These are phyloP conservation scores for Alloscopus bannaensis DNA, from an alignment of 2,888 invertebrate species.

Conservation along the genomic window DNA sequence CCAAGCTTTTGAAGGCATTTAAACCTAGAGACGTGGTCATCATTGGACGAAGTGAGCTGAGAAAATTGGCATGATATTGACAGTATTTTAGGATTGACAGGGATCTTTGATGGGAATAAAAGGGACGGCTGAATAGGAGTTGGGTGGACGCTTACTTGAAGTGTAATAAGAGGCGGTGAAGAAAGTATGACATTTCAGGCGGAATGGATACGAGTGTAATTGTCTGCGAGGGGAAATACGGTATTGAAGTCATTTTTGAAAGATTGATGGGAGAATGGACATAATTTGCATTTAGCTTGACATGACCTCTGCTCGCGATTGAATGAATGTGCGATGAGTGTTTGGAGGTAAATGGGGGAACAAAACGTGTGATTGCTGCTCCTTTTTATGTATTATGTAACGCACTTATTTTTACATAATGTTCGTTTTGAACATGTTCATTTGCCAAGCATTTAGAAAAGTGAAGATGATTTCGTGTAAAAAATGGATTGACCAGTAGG, in stretches of 20 bases:
- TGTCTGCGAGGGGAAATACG: conserved; percentile 12
- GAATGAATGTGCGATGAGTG: background rate
- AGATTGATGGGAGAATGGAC: conserved; percentile 47
- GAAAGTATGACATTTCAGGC: background rate
- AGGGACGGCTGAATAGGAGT: background rate
- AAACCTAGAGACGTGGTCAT: too few species aligned
- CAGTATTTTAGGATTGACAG: conserved; percentile 10
- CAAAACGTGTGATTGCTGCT: too few species aligned
- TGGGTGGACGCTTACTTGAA: background rate
- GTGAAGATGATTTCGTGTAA: too few species aligned
- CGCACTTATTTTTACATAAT: too few species aligned
- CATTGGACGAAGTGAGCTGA: background rate
- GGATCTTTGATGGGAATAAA: background rate
- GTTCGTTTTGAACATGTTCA: too few species aligned
- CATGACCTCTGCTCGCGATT: conserved; percentile 18
- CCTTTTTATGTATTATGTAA: too few species aligned
- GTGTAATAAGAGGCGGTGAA: background rate
- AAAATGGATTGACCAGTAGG: too few species aligned
- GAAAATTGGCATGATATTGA: conserved; percentile 1
- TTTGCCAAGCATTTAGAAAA: too few species aligned
- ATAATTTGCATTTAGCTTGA: conserved; percentile 50
- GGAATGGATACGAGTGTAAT: conserved; percentile 26
- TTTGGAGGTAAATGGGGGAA: conserved; percentile 12
- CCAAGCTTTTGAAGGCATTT: too few species aligned
- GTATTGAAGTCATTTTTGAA: conserved; percentile 28